phyloP scores from a whole-genome alignment of 2,113 vertebrate species.

The Melospiza georgiana region DNA sequence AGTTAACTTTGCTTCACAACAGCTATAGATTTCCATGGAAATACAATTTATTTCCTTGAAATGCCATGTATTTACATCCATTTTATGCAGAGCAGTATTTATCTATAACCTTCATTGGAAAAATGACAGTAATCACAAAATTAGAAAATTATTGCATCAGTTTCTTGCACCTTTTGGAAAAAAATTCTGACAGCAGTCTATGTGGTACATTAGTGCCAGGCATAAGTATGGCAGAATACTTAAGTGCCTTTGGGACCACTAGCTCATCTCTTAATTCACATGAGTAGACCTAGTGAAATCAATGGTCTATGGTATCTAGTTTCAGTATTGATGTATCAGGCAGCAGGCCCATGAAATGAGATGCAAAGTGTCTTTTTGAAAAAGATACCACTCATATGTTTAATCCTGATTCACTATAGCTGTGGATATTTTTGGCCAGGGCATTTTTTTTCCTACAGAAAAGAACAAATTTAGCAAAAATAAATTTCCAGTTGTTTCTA shows the following conservation, averaged over 20 bases:
- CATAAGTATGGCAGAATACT: slow-evolving; percentile 7
- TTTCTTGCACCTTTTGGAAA: neutral
- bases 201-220: slow-evolving; percentile 28
- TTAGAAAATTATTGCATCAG: neutral
- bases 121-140: slow-evolving; percentile 7
- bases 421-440: slow-evolving; percentile 18
- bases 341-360: neutral
- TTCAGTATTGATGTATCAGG: slow-evolving; percentile 19
- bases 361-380: slow-evolving; percentile 15
- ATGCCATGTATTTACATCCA: neutral
- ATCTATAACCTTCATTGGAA: neutral
- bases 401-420: neutral
- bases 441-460: neutral
- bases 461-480: slow-evolving; percentile 33
- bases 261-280: slow-evolving; percentile 46
- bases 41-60: neutral
- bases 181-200: neutral
- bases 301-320: slow-evolving; percentile 33
- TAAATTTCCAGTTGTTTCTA: slow-evolving; percentile 18
- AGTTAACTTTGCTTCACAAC: neutral
- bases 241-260: slow-evolving; percentile 52
- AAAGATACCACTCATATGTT: neutral
- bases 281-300: slow-evolving; percentile 50
- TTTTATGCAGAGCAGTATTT: neutral
- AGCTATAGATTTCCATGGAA: neutral